Evolutionary conservation across 1,140 invertebrate species (phyloP), one percentile per base, ranked within the genome.

Genomic region (Aporrectodea caliginosa): DNA sequence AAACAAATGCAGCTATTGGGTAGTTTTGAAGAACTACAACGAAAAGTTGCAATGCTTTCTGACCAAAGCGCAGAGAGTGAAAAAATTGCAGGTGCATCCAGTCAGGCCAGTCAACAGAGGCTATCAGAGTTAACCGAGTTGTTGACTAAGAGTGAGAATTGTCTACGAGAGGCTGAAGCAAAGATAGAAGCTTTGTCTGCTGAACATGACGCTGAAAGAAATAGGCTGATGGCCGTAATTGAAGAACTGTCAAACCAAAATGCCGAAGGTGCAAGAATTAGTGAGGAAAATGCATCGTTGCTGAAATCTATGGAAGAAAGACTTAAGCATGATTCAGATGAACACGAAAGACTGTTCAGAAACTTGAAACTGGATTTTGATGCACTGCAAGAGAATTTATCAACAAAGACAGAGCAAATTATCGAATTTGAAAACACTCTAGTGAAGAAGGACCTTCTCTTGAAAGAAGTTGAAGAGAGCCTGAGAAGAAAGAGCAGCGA

Each of bases 361-460:
- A 2, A 72, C 70, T 14, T 72, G 70, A 72, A 72, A 72, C n/a
- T 72, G 70, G 31, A 27, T 2, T 29, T 29, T 72, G 70, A 72
- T 27, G n/a, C 14, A 14, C 58, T 69, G 14, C 58, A n/a, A 69
- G 58, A 69, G 58, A 69, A 14, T 16, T 69, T 69, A 16, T 16
- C 14, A 69, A 16, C 58, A 16, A n/a, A 69, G n/a, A 14, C 14
- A 69, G 58, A 14, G n/a, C 14, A 69, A 16, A 14, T 69, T 14
- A 69, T 69, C 27, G n/a, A n/a, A 16, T n/a, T n/a, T n/a, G n/a
- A n/a, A n/a, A n/a, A n/a, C n/a, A n/a, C n/a, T n/a, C n/a, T n/a
- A n/a, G n/a, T n/a, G n/a, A n/a, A n/a, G n/a, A n/a, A n/a, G n/a
- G n/a, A n/a, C n/a, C n/a, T n/a, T n/a, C n/a, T n/a, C n/a, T n/a